Percentiles rank a stretch among this genome's conserved stretches.
These are phyloP conservation scores for Ardeotis arabs DNA, from an alignment of 2,113 vertebrate species.

Conservation along the genomic window DNA sequence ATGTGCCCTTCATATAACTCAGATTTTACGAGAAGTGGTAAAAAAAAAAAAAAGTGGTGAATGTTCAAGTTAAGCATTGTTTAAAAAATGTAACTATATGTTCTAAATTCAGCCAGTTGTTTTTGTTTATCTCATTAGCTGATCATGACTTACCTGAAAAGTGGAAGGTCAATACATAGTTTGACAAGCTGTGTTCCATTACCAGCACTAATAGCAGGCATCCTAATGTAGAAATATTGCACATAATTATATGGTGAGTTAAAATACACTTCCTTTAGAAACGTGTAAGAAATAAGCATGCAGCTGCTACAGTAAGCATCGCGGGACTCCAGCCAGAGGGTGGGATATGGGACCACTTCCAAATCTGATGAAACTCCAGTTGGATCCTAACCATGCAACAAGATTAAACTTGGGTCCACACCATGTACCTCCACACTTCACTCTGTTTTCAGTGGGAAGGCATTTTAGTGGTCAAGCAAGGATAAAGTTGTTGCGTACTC, in stretches of 20 bases:
- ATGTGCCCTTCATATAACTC: background rate
- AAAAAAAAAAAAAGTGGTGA: background rate
- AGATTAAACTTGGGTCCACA: background rate
- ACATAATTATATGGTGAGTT: background rate
- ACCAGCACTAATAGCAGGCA: background rate
- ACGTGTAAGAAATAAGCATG: background rate
- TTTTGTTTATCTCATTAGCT: background rate
- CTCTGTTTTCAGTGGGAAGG: background rate
- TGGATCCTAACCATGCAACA: background rate
- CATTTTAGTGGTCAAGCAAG: background rate
- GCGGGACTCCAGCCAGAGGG: background rate
- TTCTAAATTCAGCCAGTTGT: background rate
- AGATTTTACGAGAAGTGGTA: background rate
- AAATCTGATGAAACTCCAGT: background rate
- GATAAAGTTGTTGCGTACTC: background rate
- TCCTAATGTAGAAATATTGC: background rate
- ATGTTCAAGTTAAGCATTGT: background rate
- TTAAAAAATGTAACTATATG: background rate
- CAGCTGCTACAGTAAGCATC: background rate
- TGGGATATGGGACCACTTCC: background rate
- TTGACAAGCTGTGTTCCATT: background rate
- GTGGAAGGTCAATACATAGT: background rate
- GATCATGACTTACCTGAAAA: background rate
- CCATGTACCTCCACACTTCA: background rate
- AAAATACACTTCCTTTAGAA: background rate